Base-by-base conservation (phyloP, 2,797 vertebrate genomes). In the Cyclopterus lumpus region DNA sequence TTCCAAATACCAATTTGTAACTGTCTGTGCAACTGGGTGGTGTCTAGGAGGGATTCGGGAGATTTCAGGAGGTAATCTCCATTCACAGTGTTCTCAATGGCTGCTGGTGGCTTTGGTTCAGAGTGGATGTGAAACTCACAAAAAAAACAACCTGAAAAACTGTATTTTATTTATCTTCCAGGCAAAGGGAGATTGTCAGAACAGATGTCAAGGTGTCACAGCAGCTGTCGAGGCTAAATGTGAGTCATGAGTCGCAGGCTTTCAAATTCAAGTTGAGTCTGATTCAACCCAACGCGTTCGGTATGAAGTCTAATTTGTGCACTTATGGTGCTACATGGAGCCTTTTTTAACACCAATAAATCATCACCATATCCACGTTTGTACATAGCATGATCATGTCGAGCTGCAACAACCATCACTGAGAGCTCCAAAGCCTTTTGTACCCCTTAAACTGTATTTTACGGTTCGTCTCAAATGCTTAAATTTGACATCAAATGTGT, bases 31-130 rank as follows among this genome's bases (percentile, higher is more conserved):
- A 82, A 84, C 84, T 78, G 81, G 84, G 83, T 83, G 84, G 85
- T 90, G 85, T 82, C 84, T 85, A 75, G 87, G 42, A 88, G 86
- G 88, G 86, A 79, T 84, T 72, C 81, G 75, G 82, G 67, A 88
- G 87, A 91, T 89, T 86, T 89, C 79, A 71, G 73, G 71, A 83
- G 77, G 84, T 89, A 90, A 91, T 90, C 89, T 90, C 80, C 71
- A 77, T 85, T 84, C 63, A 75, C 73, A 63, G 67, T 67, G 74
- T 71, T 83, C 79, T 90, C 66, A 88, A 82, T 75, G 84, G 74
- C 77, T 88, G 75, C 74, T 79, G 84, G 83, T 88, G 78, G 84
- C 74, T 86, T 84, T 76, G 77, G 75, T 77, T 88, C 73, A 73
- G 76, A 70, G 67, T 63, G 74, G 63, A 81, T 84, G 85, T 64